Percentiles rank a stretch among this genome's conserved stretches.
Evolutionary conservation across 2,888 invertebrate species (phyloP).

Genomic region (Andrena haemorrhoa): DNA sequence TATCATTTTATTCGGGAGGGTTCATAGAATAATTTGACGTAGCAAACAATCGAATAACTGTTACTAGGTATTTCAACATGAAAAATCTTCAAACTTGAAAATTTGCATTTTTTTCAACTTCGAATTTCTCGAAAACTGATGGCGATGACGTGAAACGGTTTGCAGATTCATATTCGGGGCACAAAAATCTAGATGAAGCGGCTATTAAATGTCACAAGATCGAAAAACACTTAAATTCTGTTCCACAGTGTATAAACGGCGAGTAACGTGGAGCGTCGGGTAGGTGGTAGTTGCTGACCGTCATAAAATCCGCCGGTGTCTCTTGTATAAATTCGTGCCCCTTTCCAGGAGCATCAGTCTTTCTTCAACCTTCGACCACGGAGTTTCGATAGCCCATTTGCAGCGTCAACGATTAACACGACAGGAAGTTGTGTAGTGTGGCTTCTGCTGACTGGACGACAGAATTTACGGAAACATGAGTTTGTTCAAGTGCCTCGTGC

Average conservation of each 20-base stretch:
- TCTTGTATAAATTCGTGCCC: conserved; percentile 82
- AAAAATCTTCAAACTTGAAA: no score
- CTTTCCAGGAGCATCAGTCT: conserved; percentile 77
- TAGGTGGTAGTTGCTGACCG: conserved; percentile 73
- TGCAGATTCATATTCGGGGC: no score
- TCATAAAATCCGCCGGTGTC: conserved; percentile 69
- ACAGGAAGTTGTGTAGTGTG: conserved; percentile 12
- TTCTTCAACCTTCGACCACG: conserved; percentile 73
- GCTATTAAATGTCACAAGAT: no score
- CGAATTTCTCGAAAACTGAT: no score
- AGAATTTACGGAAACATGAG: conserved; percentile 69
- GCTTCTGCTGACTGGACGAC: not conserved
- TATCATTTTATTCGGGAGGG: no score
- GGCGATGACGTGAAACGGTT: no score
- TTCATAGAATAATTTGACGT: no score
- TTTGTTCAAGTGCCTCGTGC: conserved; percentile 75
- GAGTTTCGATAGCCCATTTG: conserved; percentile 26
- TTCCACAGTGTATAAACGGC: not conserved
- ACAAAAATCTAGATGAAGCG: no score
- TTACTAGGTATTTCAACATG: no score
- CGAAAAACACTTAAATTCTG: no score
- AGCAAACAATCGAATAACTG: no score
- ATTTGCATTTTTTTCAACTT: no score
- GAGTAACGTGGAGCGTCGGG: conserved; percentile 4
- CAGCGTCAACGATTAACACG: not conserved